phyloP scores from a whole-genome alignment of 2,113 vertebrate species.

The Vidua chalybeata region DNA sequence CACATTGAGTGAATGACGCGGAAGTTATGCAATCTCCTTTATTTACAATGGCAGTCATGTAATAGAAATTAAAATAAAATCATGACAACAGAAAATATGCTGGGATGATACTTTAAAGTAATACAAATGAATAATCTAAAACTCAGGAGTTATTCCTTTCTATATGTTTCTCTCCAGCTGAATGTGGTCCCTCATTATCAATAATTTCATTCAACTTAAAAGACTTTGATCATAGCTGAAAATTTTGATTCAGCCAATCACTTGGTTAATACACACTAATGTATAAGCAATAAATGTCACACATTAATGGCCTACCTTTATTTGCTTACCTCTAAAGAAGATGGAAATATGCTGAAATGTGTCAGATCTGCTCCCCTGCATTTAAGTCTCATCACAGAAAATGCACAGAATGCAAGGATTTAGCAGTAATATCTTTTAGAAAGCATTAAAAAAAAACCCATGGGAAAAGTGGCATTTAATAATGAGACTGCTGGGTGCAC shows the following conservation, averaged over 20 bases:
- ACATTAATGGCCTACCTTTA: not conserved
- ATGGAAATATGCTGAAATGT: not conserved
- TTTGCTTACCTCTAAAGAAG: not conserved
- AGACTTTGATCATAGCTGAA: not conserved
- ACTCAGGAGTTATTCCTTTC: not conserved
- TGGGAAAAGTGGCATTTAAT: not conserved
- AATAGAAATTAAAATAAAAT: not conserved
- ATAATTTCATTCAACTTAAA: not conserved
- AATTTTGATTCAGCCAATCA: not conserved
- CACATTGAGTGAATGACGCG: not conserved
- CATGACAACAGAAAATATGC: not conserved
- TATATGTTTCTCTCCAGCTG: not conserved
- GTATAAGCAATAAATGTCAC: not conserved
- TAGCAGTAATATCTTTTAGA: not conserved
- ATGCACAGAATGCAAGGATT: not conserved
- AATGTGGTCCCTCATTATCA: not conserved
- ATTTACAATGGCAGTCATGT: not conserved
- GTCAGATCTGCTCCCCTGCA: not conserved
- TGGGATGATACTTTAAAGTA: not conserved
- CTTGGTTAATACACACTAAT: not conserved
- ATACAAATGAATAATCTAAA: not conserved
- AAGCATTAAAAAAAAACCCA: not conserved
- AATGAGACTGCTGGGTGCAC: not conserved
- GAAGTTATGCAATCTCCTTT: conserved; percentile 4
- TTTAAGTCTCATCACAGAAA: not conserved